Conservation (phyloP, 1,140 invertebrate species). For the Drosophila saltans region DNA sequence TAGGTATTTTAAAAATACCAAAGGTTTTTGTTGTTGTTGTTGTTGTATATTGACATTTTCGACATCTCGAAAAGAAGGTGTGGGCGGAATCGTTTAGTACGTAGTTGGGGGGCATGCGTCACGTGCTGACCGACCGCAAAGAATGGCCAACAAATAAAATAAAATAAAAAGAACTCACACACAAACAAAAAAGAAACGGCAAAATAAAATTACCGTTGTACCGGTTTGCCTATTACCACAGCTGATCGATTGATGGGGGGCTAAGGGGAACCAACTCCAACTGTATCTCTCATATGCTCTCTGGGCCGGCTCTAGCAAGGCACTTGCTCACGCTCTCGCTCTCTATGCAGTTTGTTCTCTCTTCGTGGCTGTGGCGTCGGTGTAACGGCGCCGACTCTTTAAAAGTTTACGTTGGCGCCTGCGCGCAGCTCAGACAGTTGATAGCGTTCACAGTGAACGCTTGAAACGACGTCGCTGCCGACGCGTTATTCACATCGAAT, state of each 20-base stretch:
- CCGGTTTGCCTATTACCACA: conserved; percentile 34
- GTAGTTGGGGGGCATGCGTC: not conserved
- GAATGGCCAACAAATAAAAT: conserved; percentile 1
- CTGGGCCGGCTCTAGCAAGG: not conserved
- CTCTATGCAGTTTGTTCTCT: too few species aligned
- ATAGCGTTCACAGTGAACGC: conserved; percentile 68
- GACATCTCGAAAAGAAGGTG: not conserved
- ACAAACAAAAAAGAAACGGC: not conserved
- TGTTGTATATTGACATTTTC: conserved; percentile 4
- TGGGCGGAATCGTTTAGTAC: conserved; percentile 18
- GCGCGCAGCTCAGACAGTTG: conserved; percentile 75
- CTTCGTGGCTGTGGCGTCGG: not conserved
- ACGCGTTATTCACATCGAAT: conserved; percentile 47
- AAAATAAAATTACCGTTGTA: conserved; percentile 24
- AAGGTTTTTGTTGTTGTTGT: not conserved
- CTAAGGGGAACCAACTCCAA: not conserved
- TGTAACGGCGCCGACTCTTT: conserved; percentile 44
- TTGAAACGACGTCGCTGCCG: conserved; percentile 43
- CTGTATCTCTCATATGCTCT: not conserved
- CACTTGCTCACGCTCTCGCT: too few species aligned
- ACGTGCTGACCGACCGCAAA: conserved; percentile 12
- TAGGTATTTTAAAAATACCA: conserved; percentile 6
- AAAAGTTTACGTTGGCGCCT: conserved; percentile 63
- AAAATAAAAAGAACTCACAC: not conserved
- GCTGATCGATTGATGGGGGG: conserved; percentile 24